These are phyloP conservation scores for Seladonia tumulorum DNA, from an alignment of 2,888 invertebrate species.

Conservation along the genomic window DNA sequence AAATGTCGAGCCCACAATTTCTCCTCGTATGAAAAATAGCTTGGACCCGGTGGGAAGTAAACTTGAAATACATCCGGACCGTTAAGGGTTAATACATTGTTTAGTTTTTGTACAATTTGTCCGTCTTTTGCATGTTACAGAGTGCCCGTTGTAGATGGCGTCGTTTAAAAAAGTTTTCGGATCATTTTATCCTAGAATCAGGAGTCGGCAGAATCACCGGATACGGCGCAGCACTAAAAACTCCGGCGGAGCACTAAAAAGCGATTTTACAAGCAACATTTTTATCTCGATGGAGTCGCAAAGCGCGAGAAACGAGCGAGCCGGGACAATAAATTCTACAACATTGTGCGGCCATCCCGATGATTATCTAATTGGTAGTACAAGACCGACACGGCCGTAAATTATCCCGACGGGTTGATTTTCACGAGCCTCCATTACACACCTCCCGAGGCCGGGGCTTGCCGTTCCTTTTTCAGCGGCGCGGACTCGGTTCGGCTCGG, in stretches of 20 bases:
- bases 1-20: no score
- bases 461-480: neutral
- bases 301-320: neutral
- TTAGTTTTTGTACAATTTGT: no score
- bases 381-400: constrained; percentile 10
- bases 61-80: no score
- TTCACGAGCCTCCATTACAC: constrained; percentile 11
- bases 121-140: no score
- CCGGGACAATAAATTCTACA: neutral
- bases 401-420: constrained; percentile 10
- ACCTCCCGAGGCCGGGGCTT: neutral
- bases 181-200: neutral
- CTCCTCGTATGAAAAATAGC: no score
- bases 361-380: constrained; percentile 9
- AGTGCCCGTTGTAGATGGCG: no score
- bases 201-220: neutral
- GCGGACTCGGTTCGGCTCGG: neutral
- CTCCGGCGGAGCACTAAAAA: neutral
- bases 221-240: neutral
- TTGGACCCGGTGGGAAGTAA: no score
- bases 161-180: neutral
- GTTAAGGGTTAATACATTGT: no score
- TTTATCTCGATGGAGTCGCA: neutral
- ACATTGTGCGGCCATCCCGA: constrained; percentile 5
- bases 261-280: neutral